Evolutionary conservation across 1,140 invertebrate genomes (phyloP).

Genomic region (Nixonia krombeini): DNA sequence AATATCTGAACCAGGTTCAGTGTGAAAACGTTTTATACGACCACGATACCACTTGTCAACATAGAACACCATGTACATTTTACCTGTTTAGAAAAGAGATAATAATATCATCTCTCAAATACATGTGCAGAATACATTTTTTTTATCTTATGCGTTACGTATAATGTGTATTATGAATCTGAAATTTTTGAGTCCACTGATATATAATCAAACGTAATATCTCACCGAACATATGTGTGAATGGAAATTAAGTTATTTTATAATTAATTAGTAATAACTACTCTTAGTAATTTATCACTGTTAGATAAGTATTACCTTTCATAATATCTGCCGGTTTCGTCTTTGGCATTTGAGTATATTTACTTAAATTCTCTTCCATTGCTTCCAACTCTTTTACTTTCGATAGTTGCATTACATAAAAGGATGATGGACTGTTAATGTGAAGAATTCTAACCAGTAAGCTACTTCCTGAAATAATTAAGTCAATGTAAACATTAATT

Average conservation of each 20-base stretch:
- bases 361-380: constrained; percentile 20
- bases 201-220: no score
- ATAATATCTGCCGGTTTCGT: background rate
- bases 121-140: background rate
- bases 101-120: no score
- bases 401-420: constrained; percentile 76
- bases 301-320: constrained; percentile 14
- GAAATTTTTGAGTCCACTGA: no score
- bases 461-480: constrained; percentile 56
- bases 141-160: background rate
- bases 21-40: no score
- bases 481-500: constrained; percentile 2
- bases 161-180: no score
- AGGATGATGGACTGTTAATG: constrained; percentile 77
- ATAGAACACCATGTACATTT: no score
- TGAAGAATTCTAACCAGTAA: constrained; percentile 74
- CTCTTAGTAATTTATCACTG: background rate
- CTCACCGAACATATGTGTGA: no score
- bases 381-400: constrained; percentile 70
- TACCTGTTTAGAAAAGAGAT: no score
- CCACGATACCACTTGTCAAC: no score
- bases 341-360: background rate
- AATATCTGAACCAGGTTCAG: no score
- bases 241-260: no score
- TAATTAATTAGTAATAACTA: no score